Conservation (phyloP, 1,140 invertebrate genomes). For the Drosophila albomicans region DNA sequence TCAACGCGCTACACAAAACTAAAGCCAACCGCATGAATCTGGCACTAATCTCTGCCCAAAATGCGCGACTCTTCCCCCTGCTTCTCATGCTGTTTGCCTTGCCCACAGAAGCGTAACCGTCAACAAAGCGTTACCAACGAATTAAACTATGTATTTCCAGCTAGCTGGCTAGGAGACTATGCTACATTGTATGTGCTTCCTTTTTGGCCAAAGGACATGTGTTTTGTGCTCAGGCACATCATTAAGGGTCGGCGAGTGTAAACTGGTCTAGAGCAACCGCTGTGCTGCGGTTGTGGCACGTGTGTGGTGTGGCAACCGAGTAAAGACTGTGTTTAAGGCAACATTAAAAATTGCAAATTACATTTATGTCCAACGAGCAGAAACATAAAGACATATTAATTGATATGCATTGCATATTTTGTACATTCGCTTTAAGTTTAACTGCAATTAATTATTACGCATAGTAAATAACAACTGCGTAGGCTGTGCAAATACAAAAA, state of each 20-base stretch:
- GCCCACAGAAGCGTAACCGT: slow-evolving; percentile 47
- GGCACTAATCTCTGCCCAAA: slow-evolving; percentile 63
- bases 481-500: slow-evolving; percentile 48
- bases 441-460: slow-evolving; percentile 39
- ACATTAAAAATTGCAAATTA: slow-evolving; percentile 24
- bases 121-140: slow-evolving; percentile 57
- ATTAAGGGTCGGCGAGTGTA: slow-evolving; percentile 38
- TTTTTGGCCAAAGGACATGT: slow-evolving; percentile 13
- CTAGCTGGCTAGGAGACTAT: slow-evolving; percentile 25
- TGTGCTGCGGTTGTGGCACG: slow-evolving; percentile 59
- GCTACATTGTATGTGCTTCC: background rate
- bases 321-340: slow-evolving; percentile 38
- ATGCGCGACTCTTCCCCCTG: slow-evolving; percentile 31
- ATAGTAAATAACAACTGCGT: slow-evolving; percentile 30
- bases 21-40: slow-evolving; percentile 47
- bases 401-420: too few species aligned
- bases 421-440: slow-evolving; percentile 20
- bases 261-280: slow-evolving; percentile 12
- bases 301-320: slow-evolving; percentile 43
- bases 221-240: slow-evolving; percentile 23
- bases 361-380: slow-evolving; percentile 16
- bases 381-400: background rate
- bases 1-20: slow-evolving; percentile 35
- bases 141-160: slow-evolving; percentile 58
- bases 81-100: slow-evolving; percentile 1